Percentiles rank a stretch among this genome's conserved stretches.
Evolutionary conservation across 2,113 vertebrate species (phyloP).

Genomic region (Guaruba guarouba): DNA sequence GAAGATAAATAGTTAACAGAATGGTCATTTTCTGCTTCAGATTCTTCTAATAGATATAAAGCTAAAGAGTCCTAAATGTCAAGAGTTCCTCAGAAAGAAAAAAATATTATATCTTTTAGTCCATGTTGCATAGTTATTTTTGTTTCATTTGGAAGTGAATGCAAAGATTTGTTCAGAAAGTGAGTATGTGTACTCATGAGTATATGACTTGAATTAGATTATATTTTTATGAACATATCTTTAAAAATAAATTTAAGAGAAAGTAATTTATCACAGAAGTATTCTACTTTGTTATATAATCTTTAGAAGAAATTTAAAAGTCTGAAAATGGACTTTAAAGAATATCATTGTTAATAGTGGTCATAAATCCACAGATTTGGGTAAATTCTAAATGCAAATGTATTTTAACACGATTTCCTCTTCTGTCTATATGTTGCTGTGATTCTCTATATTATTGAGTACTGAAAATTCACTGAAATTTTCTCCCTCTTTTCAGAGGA

Average conservation of each 20-base stretch:
- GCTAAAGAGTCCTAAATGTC: not conserved
- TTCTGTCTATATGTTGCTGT: not conserved
- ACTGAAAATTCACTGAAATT: not conserved
- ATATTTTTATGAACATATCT: not conserved
- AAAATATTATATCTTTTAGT: not conserved
- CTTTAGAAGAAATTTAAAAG: not conserved
- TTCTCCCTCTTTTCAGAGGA: not conserved
- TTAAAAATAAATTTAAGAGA: not conserved
- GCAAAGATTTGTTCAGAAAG: not conserved
- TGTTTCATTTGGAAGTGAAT: not conserved
- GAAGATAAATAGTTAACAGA: not conserved
- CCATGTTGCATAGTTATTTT: not conserved
- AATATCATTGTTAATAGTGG: not conserved
- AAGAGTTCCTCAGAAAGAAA: not conserved
- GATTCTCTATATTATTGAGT: not conserved
- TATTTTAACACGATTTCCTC: not conserved
- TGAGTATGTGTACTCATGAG: not conserved
- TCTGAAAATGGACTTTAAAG: not conserved
- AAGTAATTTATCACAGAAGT: not conserved
- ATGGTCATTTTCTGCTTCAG: not conserved
- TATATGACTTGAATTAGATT: not conserved
- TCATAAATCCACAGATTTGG: not conserved
- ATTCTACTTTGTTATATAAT: not conserved
- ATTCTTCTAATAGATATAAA: not conserved
- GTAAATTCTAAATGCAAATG: not conserved